Conservation (phyloP, 2,113 vertebrate genomes). For the Cyanocitta stelleri region DNA sequence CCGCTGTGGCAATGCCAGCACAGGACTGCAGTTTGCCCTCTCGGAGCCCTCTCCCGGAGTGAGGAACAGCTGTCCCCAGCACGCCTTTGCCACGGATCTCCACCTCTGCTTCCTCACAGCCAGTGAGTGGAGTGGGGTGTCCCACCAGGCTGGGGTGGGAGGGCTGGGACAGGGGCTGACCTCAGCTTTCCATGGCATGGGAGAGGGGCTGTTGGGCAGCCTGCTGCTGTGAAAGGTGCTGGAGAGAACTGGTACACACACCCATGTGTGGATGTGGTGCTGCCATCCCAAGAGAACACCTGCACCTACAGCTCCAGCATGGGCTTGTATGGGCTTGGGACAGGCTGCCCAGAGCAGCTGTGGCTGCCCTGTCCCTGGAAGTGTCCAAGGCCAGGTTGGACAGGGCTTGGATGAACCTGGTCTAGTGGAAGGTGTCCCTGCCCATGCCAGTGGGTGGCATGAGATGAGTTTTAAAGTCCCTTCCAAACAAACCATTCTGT, state of each 20-base stretch:
- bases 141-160: background rate
- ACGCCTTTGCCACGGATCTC: background rate
- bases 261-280: background rate
- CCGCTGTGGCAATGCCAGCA: background rate
- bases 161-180: background rate
- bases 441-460: background rate
- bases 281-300: background rate
- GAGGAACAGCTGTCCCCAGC: slow-evolving; percentile 12
- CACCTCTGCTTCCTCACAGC: slow-evolving; percentile 10
- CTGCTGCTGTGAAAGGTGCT: background rate
- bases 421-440: background rate
- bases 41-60: background rate
- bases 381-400: background rate
- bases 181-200: background rate
- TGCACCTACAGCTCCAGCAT: rapidly evolving
- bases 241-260: background rate
- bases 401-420: background rate
- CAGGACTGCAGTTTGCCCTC: background rate
- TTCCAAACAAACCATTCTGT: background rate
- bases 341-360: background rate
- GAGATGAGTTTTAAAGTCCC: background rate
- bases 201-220: background rate
- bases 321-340: background rate
- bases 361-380: background rate
- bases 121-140: background rate